Evolutionary conservation across 1,140 invertebrate species (phyloP).

Genomic region (Spodoptera litura): DNA sequence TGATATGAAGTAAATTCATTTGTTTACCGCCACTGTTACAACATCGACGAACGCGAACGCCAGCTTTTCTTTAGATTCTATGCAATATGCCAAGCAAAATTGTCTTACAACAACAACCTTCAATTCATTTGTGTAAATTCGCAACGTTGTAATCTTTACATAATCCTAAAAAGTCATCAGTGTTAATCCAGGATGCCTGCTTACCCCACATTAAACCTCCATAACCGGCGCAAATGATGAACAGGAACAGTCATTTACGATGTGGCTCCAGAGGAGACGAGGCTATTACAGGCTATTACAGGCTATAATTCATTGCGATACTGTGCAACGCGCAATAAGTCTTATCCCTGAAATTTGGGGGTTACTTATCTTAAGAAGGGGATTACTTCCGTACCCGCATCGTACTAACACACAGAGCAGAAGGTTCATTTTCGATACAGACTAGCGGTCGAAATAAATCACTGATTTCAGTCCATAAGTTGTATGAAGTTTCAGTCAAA

Average conservation of each 20-base stretch:
- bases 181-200: constrained; percentile 6
- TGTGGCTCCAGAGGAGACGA: constrained; percentile 3
- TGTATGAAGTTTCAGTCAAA: too few species aligned
- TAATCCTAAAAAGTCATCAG: constrained; percentile 11
- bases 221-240: constrained; percentile 18
- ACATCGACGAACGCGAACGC: too few species aligned
- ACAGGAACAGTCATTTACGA: constrained; percentile 24
- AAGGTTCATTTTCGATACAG: background rate
- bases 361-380: constrained; percentile 46
- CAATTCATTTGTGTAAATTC: background rate
- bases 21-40: too few species aligned
- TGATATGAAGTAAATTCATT: too few species aligned
- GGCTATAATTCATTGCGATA: constrained; percentile 46
- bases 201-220: constrained; percentile 3
- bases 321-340: constrained; percentile 36
- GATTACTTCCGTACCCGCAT: constrained; percentile 25
- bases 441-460: too few species aligned
- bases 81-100: too few species aligned
- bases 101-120: background rate
- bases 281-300: constrained; percentile 20
- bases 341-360: constrained; percentile 39
- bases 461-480: background rate
- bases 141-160: background rate
- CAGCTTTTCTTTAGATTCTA: too few species aligned
- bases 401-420: background rate